Base-by-base conservation (phyloP, 2,888 invertebrate genomes). In the Hermodice carunculata region DNA sequence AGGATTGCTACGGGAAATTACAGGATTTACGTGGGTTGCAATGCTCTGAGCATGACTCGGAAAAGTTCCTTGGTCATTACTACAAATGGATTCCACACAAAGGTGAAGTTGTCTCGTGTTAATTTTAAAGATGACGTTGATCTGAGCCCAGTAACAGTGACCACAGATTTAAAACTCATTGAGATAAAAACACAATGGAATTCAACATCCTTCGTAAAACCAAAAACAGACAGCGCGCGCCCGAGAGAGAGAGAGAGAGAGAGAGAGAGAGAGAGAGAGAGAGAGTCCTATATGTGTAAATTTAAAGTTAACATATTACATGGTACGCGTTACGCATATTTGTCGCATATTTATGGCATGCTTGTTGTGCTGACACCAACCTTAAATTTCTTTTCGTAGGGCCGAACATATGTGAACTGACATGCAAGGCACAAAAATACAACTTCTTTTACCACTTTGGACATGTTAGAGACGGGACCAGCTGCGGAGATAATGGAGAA, bases 361-460 rank as follows among this genome's bases (percentile, higher is more conserved):
- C 26, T 49, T n/a, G n/a, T 22, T 22, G n/a, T 5, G 8, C 49
- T 29, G 8, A 17, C 19, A 8, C 14, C 17, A 24, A 26, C 24
- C 19, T 44, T 19, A 44, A 17, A 17, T 4, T 19, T 11, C 24
- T 22, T 6, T 26, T 49, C 28, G 5, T 46, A 60, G 60, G 60
- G n/a, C 46, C 57, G n/a, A 60, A 51, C 51, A 28, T 52, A 19
- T 66, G 66, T 42, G 61, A 66, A 31, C 28, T 66, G 57, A 61
- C 49, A 6, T 66, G 66, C 37, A 46, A 61, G 44, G 66, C 66
- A 8, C 46, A 43, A 3, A 57, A 61, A 8, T 57, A 49, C 57
- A 58, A 46, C 19, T 66, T 66, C 57, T 52, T 44, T 29, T 56
- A 66, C 37, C 54, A 66, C 37, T 66, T 66, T 34, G 66, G 66